Percentiles rank a stretch among this genome's conserved stretches.
These are phyloP conservation scores for Bombus ignitus DNA, from an alignment of 1,140 invertebrate species.

Conservation along the genomic window DNA sequence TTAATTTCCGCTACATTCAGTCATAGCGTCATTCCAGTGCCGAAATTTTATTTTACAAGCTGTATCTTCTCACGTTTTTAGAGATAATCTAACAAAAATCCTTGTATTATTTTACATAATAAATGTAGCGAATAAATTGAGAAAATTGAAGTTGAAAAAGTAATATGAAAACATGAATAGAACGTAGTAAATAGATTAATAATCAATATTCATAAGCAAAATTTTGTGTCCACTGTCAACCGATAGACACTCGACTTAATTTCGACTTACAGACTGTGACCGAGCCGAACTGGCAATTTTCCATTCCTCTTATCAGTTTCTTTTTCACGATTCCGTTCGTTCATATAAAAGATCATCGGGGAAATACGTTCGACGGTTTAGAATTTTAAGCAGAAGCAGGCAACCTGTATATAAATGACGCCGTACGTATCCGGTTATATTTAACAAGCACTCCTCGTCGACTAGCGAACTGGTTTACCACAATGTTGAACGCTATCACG, in stretches of 20 bases:
- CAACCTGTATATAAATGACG: background rate
- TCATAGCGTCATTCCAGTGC: too few species aligned
- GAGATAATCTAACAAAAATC: background rate
- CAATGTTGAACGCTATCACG: constrained; percentile 21
- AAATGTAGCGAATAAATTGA: too few species aligned
- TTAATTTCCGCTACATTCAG: too few species aligned
- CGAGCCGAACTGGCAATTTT: background rate
- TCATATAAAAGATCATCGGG: background rate
- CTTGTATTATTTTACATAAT: too few species aligned
- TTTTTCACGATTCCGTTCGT: background rate
- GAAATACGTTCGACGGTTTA: background rate
- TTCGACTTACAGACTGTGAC: background rate
- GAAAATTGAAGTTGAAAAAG: too few species aligned
- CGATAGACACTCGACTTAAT: background rate
- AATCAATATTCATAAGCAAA: background rate
- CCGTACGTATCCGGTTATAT: constrained; percentile 5
- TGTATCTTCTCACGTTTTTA: too few species aligned
- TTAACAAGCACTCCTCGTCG: constrained; percentile 15
- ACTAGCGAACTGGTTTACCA: constrained; percentile 34
- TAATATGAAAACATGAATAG: too few species aligned
- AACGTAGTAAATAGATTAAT: background rate
- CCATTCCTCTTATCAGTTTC: background rate
- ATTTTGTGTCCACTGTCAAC: background rate
- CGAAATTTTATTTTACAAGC: background rate
- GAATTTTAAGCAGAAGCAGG: constrained; percentile 4